These are phyloP conservation scores for Phalacrocorax pelagicus DNA, from an alignment of 2,113 vertebrate genomes.

Conservation along the genomic window DNA sequence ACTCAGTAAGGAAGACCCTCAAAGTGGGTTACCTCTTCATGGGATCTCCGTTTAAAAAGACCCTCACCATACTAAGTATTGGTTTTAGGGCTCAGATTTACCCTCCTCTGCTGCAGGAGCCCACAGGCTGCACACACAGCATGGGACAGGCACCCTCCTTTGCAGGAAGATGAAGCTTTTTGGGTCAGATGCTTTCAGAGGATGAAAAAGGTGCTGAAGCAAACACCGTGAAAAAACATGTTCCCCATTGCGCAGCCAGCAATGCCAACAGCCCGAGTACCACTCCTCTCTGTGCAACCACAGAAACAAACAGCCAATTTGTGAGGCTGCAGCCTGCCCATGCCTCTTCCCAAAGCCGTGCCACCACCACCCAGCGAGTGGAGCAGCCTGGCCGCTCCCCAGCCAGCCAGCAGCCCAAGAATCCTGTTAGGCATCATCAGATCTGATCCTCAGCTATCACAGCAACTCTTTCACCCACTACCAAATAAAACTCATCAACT, in stretches of 20 bases:
- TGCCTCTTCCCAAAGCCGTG: not conserved
- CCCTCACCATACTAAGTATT: not conserved
- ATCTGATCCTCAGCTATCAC: not conserved
- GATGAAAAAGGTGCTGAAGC: not conserved
- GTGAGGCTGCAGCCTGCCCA: not conserved
- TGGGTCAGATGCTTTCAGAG: not conserved
- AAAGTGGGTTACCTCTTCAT: not conserved
- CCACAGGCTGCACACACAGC: not conserved
- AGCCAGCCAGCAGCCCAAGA: not conserved
- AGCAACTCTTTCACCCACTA: not conserved
- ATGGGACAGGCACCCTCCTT: not conserved
- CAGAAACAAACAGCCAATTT: not conserved
- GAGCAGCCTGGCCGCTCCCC: not conserved
- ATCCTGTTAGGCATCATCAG: not conserved
- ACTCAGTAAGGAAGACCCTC: not conserved
- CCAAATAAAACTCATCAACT: not conserved
- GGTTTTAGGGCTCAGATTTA: not conserved
- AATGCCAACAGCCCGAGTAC: not conserved
- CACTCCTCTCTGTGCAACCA: not conserved
- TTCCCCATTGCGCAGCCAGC: not conserved
- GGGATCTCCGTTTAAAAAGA: not conserved
- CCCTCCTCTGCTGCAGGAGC: not conserved
- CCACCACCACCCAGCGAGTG: rapidly evolving
- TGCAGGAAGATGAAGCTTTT: not conserved
- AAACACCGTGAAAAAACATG: not conserved